These are phyloP conservation scores for Saccopteryx bilineata DNA, from an alignment of 2,113 vertebrate species.

Conservation along the genomic window DNA sequence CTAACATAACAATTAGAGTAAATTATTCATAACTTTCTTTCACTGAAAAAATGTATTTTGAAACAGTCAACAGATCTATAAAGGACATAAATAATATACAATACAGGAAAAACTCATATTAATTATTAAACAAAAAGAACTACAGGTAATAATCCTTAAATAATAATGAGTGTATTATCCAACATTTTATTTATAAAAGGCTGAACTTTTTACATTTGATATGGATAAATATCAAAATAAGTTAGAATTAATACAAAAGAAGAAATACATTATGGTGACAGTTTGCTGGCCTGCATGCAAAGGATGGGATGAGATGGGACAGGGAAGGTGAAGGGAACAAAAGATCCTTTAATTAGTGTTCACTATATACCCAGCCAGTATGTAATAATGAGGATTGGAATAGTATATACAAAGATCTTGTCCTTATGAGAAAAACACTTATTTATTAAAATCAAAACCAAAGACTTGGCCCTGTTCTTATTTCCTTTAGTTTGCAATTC, in stretches of 20 bases:
- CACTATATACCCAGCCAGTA: background rate
- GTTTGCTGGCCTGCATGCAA: background rate
- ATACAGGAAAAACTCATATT: background rate
- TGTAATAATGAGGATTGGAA: background rate
- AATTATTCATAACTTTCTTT: background rate
- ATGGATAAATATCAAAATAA: background rate
- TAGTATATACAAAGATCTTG: background rate
- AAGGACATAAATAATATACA: background rate
- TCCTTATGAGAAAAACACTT: background rate
- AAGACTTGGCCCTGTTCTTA: background rate
- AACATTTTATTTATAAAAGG: background rate
- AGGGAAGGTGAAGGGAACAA: background rate
- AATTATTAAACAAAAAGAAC: background rate
- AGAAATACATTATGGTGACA: background rate
- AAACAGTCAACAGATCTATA: background rate
- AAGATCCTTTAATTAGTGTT: background rate
- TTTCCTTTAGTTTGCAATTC: background rate
- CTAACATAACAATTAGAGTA: background rate
- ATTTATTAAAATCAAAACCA: conserved; percentile 4
- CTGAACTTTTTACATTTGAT: background rate
- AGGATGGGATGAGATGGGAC: background rate
- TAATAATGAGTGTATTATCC: background rate
- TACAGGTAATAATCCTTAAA: background rate
- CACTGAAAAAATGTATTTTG: background rate
- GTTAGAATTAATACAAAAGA: background rate